Base-by-base conservation (phyloP, 1,140 invertebrate genomes). In the Saccostrea glomerata region DNA sequence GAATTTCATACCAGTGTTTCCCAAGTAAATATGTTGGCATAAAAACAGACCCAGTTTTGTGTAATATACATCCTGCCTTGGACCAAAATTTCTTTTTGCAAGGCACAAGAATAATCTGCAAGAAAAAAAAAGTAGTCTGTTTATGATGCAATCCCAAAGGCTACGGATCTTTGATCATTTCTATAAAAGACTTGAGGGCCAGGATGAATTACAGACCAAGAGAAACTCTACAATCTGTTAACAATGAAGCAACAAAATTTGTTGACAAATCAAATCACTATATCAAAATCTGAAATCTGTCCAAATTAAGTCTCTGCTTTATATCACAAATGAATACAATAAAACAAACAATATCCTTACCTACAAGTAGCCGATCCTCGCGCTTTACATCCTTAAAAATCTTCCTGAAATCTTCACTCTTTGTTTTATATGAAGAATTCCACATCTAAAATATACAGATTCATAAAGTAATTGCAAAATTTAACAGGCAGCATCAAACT, bases 1-100 rank as follows among this genome's bases (percentile, higher is more conserved):
- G 47, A 47, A 47, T 47, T 47, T 47, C 54, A 47, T 55, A 96
- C 96, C 90, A 94, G 96, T 0, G 98, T 98, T 95, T 99, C 98
- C 98, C 98, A 99, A 92, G 97, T 96, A 94, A 99, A 98, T 91
- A 99, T 98, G 94, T 98, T 99, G 47, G 98, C 98, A 96, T 99
- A 98, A 96, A 99, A 99, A 95, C 98, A 98, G 82, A 99, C 96
- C 96, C 97, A 98, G 94, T 98, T 98, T 96, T 98, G 98, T 17
- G 98, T 98, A 17, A 98, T 97, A 95, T 98, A 99, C 90, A 99
- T 96, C 36, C 98, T 96, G 6, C 98, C 98, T 94, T 99, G 98
- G 11, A 98, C 97, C 87, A 99, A 95, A 93, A 99, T 98, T 93
- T 99, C 98, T 93, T 98, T 97, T 95, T 99, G 98, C 47, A 99